phyloP scores from a whole-genome alignment of 2,797 vertebrate genomes.

The Lepus townsendii region DNA sequence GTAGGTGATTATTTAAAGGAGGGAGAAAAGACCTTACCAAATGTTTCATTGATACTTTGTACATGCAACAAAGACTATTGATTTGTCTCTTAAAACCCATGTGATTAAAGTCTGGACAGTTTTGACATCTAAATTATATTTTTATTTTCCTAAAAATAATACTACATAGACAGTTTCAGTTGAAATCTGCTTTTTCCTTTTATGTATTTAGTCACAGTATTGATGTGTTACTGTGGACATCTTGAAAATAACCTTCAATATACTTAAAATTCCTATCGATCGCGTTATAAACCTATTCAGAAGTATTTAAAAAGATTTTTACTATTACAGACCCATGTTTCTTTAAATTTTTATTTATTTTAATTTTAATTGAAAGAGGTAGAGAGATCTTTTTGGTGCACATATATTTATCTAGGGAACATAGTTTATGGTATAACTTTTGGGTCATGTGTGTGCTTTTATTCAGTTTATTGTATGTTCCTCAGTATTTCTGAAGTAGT shows the following conservation, averaged over 20 bases:
- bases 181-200: conserved; percentile 13
- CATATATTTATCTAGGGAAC: neutral
- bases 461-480: conserved; percentile 17
- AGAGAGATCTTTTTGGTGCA: neutral
- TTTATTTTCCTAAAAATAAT: conserved; percentile 61
- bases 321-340: neutral
- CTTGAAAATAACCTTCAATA: conserved; percentile 51
- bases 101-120: neutral
- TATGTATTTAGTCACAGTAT: conserved; percentile 53
- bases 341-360: neutral
- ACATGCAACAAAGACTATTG: neutral
- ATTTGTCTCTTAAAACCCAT: conserved; percentile 54
- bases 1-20: conserved; percentile 1
- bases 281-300: neutral
- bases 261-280: conserved; percentile 9
- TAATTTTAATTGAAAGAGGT: conserved; percentile 54
- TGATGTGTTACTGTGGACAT: neutral
- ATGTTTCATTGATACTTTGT: conserved; percentile 44
- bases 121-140: conserved; percentile 49
- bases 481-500: neutral
- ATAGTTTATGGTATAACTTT: neutral
- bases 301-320: conserved; percentile 57
- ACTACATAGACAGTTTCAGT: neutral
- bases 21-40: neutral
- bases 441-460: neutral